Evolutionary conservation across 2,797 vertebrate species (phyloP), one percentile per base, ranked within the genome.

Genomic region (Antennarius maculatus): DNA sequence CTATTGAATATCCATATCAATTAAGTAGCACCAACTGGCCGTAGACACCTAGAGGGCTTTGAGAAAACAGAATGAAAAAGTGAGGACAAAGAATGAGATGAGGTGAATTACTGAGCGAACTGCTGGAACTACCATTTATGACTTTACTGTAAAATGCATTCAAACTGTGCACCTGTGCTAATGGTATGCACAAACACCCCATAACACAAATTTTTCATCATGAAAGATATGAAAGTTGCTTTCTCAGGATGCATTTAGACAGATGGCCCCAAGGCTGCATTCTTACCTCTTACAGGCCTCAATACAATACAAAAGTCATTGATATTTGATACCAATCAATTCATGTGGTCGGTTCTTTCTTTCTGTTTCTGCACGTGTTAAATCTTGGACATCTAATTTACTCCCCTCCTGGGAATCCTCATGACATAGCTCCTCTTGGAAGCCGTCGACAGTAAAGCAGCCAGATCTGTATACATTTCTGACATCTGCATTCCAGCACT

Each of bases 391-490:
- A 54, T 50, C 72, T 82, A 77, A 85, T 88, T 86, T 77, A 88
- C 67, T 72, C 29, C 49, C 49, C 81, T 77, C 71, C 37, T 53
- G 83, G 83, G 82, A 77, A 71, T 73, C 67, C 55, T 57, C 49
- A 67, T 71, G 69, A 84, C 82, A 83, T 68, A 71, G 71, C 75
- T 76, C 68, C 70, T 82, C 68, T 83, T 83, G 75, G 77, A 89
- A 79, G 78, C 76, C 61, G 63, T 86, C 66, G 71, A 65, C 69
- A 75, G 72, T 61, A 82, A 84, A 87, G 75, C 85, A 74, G 83
- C 79, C 86, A 80, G 80, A 86, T 85, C 81, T 87, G 79, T 81
- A 84, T 75, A 84, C 78, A 80, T 81, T 75, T 77, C 66, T 80
- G 84, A 86, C 79, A 77, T 83, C 63, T 86, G 79, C 17, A 60